Percentiles rank a stretch among this genome's conserved stretches.
Conservation (phyloP, 1,140 invertebrate species). For the Samia ricini region DNA sequence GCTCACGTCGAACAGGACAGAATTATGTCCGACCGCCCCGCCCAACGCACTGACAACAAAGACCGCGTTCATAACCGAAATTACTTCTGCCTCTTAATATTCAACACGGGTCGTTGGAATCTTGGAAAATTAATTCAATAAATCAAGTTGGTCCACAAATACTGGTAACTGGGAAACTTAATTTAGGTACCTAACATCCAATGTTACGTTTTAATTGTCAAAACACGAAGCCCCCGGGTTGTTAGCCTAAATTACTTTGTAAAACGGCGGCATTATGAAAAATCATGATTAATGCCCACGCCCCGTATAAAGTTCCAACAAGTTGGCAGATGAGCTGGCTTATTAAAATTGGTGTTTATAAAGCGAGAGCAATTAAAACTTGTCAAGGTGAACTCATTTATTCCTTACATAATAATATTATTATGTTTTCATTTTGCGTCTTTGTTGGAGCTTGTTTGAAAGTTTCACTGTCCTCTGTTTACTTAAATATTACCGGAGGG, state of each 20-base stretch:
- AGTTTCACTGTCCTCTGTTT: slow-evolving; percentile 39
- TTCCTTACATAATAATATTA: slow-evolving; percentile 23
- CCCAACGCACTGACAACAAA: slow-evolving; percentile 46
- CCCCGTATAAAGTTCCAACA: slow-evolving; percentile 14
- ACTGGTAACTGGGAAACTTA: slow-evolving; percentile 43
- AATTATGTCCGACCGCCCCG: slow-evolving; percentile 42
- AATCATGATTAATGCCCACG: slow-evolving; percentile 17
- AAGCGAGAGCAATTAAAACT: slow-evolving; percentile 25
- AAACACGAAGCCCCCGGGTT: slow-evolving; percentile 26
- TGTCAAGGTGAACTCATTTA: slow-evolving; percentile 25
- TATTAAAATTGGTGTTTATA: slow-evolving; percentile 19
- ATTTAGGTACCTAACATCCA: slow-evolving; percentile 43
- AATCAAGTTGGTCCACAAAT: slow-evolving; percentile 55
- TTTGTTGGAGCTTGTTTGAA: slow-evolving; percentile 21
- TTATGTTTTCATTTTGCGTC: slow-evolving; percentile 27
- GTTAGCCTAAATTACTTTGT: slow-evolving; percentile 28
- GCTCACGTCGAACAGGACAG: slow-evolving; percentile 32
- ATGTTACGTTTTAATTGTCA: slow-evolving; percentile 43
- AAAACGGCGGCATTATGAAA: slow-evolving; percentile 17
- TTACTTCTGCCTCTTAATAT: slow-evolving; percentile 62
- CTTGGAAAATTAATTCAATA: slow-evolving; percentile 69
- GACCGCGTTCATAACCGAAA: slow-evolving; percentile 56
- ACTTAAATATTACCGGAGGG: slow-evolving; percentile 48
- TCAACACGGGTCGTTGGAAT: slow-evolving; percentile 49
- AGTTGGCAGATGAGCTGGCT: slow-evolving; percentile 13